Base-by-base conservation (phyloP, 1,140 invertebrate species). In the Liolophura sinensis region DNA sequence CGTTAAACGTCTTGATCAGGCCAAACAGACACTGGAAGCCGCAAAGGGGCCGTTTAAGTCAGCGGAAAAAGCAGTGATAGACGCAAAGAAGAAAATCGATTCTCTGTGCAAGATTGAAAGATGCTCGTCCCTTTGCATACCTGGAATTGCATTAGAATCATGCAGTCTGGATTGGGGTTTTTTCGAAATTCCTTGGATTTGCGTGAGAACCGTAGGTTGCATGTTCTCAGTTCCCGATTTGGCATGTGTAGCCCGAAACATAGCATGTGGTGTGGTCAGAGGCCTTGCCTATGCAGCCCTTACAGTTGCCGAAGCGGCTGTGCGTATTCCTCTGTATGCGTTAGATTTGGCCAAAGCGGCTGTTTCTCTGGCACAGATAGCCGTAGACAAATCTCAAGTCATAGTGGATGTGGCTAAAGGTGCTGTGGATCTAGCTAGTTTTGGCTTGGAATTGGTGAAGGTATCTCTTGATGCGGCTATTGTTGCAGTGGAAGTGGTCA, bases 301-400 rank as follows among this genome's bases (percentile, higher is more conserved):
- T 11, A 67, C 64, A 49, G 24, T 25, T 15, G 70, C 70, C 25
- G 64, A 72, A 51, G n/a, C 64, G 22, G 54, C 63, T 59, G 67
- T 70, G n/a, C 40, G 62, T 24, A 49, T 27, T 22, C 61, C 65
- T 7, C 67, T 72, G 65, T 3, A 67, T n/a, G 60, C 60, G 18
- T 65, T 67, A 51, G 71, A 72, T 63, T 25, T 54, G 0, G 71
- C 71, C 5, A 67, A 70, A 48, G 57, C 16, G 3, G 64, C 55
- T 4, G 40, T 72, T 3, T 60, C 62, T n/a, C 27, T 62, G 51
- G 62, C 71, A 7, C 67, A 69, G 49, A 11, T 64, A n/a, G 40
- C 56, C 24, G 67, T 70, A 25, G 68, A 72, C 56, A 69, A 70
- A 63, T 63, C 68, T 12, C 60, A 64, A 24, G 54, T 72, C 11